Evolutionary conservation across 2,113 vertebrate genomes (phyloP).

Genomic region (Poicephalus gulielmi): DNA sequence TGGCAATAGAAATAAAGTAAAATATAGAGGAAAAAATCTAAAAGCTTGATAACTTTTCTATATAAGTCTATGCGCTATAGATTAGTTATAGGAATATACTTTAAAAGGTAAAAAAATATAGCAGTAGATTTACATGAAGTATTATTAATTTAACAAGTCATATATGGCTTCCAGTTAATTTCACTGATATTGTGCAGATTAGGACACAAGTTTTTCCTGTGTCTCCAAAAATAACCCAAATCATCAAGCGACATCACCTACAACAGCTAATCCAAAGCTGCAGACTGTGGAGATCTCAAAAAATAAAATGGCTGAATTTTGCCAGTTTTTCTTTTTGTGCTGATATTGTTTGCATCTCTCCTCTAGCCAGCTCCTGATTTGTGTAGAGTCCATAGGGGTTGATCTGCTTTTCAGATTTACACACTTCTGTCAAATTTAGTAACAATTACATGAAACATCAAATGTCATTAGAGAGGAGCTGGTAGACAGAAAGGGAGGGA

Average conservation of each 20-base stretch:
- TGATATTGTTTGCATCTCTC: neutral
- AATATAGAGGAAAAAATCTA: neutral
- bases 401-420: neutral
- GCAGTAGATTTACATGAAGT: neutral
- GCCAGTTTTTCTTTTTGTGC: neutral
- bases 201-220: neutral
- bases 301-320: neutral
- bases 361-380: neutral
- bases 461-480: neutral
- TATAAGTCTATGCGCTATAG: neutral
- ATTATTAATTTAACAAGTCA: neutral
- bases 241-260: neutral
- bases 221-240: neutral
- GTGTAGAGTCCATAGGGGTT: neutral
- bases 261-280: neutral
- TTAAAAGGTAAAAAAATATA: neutral
- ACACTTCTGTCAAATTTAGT: neutral
- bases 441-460: neutral
- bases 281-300: neutral
- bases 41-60: neutral
- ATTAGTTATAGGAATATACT: neutral
- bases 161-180: neutral
- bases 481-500: neutral
- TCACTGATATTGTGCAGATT: neutral
- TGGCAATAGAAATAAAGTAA: neutral